Base-by-base conservation (phyloP, 2,888 invertebrate genomes). In the Rhorus exstirpatorius region DNA sequence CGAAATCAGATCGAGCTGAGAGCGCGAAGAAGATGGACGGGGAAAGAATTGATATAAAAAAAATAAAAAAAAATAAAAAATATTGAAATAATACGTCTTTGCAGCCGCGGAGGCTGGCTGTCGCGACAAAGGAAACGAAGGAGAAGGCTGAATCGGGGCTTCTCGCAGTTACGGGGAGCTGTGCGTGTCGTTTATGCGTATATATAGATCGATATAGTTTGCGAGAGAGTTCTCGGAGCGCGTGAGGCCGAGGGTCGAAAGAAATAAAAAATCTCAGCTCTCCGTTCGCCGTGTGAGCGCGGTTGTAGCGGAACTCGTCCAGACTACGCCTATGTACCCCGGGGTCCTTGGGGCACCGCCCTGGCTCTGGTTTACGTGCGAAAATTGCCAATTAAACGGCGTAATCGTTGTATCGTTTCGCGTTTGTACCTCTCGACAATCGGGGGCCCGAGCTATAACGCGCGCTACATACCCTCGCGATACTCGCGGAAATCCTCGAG, bases 311-410 rank as follows among this genome's bases (percentile, higher is more conserved):
- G 81, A 84, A 84, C 83, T 84, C 75, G 84, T 82, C 75, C 80
- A 75, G 80, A 65, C 77, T n/a, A 61, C 70, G 70, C 63, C 63
- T 51, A 44, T 51, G 87, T 88, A 1, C 38, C 8, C 8, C n/a
- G n/a, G n/a, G 38, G 46, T 41, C 89, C 88, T 89, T 89, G 90
- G 84, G 2, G 81, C 83, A 83, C 84, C 84, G 84, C 85, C 86
- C 85, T 65, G 70, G 72, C 81, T 81, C 85, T 87, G 87, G 87
- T 86, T 89, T 89, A 87, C 87, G 87, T 89, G 87, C 84, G 86
- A 88, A 87, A 87, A 89, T 89, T 84, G 86, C 87, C 89, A 88
- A 89, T 89, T 90, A 89, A 89, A 86, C 71, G 76, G 84, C 84
- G 78, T 81, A 79, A 81, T 81, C 71, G 58, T 72, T 70, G 44